Percentiles rank a stretch among this genome's conserved stretches.
These are phyloP conservation scores for Neuroscelio doddi DNA, from an alignment of 2,888 invertebrate species.

Conservation along the genomic window DNA sequence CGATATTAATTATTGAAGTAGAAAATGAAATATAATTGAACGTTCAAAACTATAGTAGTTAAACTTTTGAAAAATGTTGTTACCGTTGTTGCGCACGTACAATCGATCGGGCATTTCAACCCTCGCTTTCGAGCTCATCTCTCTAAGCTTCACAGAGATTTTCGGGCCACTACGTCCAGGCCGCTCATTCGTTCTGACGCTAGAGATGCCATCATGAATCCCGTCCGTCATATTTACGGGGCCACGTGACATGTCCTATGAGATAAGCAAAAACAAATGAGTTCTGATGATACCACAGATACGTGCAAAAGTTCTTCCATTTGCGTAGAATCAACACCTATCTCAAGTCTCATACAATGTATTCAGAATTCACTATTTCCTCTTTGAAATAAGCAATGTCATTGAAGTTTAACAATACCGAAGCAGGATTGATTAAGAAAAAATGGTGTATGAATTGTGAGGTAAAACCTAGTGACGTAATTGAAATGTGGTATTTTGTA, in stretches of 20 bases:
- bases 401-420: no score
- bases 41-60: no score
- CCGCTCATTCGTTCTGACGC: slow-evolving; percentile 54
- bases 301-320: slow-evolving; percentile 53
- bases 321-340: slow-evolving; percentile 48
- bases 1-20: no score
- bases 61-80: no score
- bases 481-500: no score
- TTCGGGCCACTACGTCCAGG: slow-evolving; percentile 4
- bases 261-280: slow-evolving; percentile 70
- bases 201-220: slow-evolving; percentile 55
- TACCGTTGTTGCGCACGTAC: slow-evolving; percentile 21
- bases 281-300: slow-evolving; percentile 59
- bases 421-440: no score
- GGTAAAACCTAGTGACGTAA: no score
- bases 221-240: slow-evolving; percentile 66
- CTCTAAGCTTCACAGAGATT: no score
- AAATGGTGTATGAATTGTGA: no score
- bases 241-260: slow-evolving; percentile 52
- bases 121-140: slow-evolving; percentile 19
- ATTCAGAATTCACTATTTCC: slow-evolving; percentile 1
- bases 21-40: no score
- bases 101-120: slow-evolving; percentile 30
- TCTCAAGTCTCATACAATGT: slow-evolving; percentile 14
- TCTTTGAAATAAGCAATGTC: neutral